These are phyloP conservation scores for Phasianus colchicus DNA, from an alignment of 2,113 vertebrate species.

Conservation along the genomic window DNA sequence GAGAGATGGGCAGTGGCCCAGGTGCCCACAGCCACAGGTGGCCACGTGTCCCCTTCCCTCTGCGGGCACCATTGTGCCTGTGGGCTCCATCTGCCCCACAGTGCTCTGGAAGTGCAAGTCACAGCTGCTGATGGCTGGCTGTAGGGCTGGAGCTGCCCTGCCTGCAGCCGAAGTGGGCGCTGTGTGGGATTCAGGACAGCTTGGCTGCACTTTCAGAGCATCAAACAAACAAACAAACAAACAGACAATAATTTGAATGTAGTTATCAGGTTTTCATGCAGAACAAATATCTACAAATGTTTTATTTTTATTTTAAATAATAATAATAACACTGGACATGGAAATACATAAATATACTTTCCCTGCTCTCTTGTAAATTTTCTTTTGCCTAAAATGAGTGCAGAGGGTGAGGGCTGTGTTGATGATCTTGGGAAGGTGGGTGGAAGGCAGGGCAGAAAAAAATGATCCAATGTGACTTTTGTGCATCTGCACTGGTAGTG, in stretches of 20 bases:
- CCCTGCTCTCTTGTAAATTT: neutral
- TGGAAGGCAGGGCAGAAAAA: neutral
- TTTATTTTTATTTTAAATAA: too few species aligned
- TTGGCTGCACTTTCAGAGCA: neutral
- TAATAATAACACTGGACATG: too few species aligned
- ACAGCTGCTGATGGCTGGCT: neutral
- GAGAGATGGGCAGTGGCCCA: rapidly evolving
- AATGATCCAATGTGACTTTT: neutral
- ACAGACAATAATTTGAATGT: neutral
- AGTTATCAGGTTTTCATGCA: neutral
- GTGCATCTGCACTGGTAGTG: neutral
- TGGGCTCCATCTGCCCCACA: neutral
- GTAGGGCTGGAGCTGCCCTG: neutral
- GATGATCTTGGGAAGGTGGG: neutral
- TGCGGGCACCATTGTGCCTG: rapidly evolving
- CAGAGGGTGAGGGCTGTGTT: neutral
- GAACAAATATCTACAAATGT: too few species aligned
- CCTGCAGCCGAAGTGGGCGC: neutral
- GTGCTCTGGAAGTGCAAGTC: neutral
- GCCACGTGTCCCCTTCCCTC: rapidly evolving
- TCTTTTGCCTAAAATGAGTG: neutral
- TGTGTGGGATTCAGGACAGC: neutral
- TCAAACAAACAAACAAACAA: too few species aligned
- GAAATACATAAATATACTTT: neutral
- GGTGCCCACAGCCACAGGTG: too few species aligned